phyloP scores from a whole-genome alignment of 2,797 vertebrate species.

The Sciaenops ocellatus region DNA sequence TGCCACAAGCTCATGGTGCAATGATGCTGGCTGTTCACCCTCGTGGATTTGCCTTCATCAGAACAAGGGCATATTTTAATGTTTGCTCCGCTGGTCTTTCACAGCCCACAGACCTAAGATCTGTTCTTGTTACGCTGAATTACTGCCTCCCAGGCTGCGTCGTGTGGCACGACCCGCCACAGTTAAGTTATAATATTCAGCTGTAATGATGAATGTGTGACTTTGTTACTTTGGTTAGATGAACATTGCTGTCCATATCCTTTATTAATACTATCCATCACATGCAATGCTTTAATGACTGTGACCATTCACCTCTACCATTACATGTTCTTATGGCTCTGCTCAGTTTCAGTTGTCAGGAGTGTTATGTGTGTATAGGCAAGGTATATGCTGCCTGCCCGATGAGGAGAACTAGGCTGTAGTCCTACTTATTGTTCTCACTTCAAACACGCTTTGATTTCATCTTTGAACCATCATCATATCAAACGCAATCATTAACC shows the following conservation, averaged over 20 bases:
- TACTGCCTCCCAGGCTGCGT: neutral
- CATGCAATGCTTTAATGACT: conserved; percentile 29
- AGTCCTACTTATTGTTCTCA: neutral
- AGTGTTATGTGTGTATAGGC: neutral
- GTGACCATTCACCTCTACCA: conserved; percentile 17
- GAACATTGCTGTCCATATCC: conserved; percentile 23
- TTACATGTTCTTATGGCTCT: neutral
- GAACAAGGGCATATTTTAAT: conserved; percentile 35
- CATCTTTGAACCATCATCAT: neutral
- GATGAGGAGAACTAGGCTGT: neutral
- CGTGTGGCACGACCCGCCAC: neutral
- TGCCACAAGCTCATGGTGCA: neutral
- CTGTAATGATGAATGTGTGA: conserved; percentile 41
- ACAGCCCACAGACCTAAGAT: conserved; percentile 4
- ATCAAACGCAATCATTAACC: neutral
- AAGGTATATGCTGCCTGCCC: neutral
- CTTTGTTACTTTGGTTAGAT: conserved; percentile 17
- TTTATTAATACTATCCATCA: conserved; percentile 64
- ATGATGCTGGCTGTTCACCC: neutral
- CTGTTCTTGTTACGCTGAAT: conserved; percentile 10
- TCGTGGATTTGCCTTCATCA: conserved; percentile 16
- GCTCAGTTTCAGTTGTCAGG: neutral
- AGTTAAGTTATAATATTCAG: conserved; percentile 25
- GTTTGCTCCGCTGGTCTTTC: neutral
- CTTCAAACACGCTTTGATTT: conserved; percentile 15